A percentile compares a stretch with the other conserved stretches of the same genome.
These are phyloP conservation scores for Aphelenchoides besseyi DNA, from an alignment of 1,140 invertebrate genomes.

Conservation along the genomic window DNA sequence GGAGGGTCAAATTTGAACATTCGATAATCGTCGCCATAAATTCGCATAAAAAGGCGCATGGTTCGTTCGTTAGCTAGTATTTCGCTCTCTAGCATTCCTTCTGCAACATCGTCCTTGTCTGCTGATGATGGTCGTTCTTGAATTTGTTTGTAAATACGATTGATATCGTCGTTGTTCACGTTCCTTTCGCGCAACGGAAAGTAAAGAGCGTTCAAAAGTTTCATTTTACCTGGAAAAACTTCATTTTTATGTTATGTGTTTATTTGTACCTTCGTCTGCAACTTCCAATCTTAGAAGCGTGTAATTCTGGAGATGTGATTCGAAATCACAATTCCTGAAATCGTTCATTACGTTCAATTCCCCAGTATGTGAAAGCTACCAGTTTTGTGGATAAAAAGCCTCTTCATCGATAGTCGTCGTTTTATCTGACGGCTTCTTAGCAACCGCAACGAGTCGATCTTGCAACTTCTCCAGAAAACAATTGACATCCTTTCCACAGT, in stretches of 20 bases:
- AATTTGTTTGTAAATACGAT: neutral
- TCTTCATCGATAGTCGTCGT: neutral
- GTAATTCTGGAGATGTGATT: neutral
- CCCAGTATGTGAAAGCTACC: neutral
- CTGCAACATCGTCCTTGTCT: neutral
- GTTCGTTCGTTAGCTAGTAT: neutral
- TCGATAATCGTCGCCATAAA: neutral
- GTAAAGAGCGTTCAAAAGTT: neutral
- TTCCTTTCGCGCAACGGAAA: neutral
- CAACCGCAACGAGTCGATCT: neutral
- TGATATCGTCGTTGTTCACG: constrained; percentile 7
- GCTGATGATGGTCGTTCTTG: neutral
- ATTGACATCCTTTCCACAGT: neutral
- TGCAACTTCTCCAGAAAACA: constrained; percentile 7
- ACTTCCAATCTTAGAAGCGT: neutral
- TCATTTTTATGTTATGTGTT: neutral
- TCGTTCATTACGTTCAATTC: neutral
- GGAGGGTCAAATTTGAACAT: neutral
- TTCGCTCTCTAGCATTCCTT: constrained; percentile 2
- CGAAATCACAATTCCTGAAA: constrained; percentile 2
- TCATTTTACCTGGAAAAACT: neutral
- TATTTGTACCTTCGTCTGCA: constrained; percentile 5
- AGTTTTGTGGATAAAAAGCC: constrained; percentile 7
- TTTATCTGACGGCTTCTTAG: neutral
- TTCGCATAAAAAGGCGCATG: neutral